These are phyloP conservation scores for Macropus fuliginosus DNA, from an alignment of 2,797 vertebrate genomes.

Conservation along the genomic window DNA sequence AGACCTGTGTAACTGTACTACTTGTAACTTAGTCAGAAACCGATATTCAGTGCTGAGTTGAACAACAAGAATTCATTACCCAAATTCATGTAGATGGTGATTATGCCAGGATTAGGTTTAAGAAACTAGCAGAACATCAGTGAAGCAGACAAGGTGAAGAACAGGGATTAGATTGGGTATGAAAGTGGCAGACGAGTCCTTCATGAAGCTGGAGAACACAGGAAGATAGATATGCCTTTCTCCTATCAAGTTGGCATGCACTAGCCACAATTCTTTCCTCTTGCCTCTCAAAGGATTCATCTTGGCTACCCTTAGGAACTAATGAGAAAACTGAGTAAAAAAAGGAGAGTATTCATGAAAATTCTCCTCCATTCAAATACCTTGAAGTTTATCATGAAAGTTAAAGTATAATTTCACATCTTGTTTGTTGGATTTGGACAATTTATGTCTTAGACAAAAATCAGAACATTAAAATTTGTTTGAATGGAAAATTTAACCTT, in stretches of 20 bases:
- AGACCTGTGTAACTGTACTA: not conserved
- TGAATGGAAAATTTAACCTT: slow-evolving; percentile 17
- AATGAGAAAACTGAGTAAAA: not conserved
- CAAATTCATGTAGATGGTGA: not conserved
- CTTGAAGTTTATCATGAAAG: slow-evolving; percentile 6
- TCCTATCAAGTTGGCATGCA: not conserved
- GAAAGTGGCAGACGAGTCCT: not conserved
- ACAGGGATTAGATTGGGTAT: not conserved
- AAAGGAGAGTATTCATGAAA: not conserved
- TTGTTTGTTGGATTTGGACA: slow-evolving; percentile 49
- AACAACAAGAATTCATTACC: not conserved
- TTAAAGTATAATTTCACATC: slow-evolving; percentile 39
- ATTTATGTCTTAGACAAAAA: slow-evolving; percentile 55
- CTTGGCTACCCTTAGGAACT: not conserved
- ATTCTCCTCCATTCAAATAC: slow-evolving; percentile 37
- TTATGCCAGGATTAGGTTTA: not conserved
- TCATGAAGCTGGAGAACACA: not conserved
- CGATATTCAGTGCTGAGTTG: not conserved
- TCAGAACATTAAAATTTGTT: slow-evolving; percentile 51
- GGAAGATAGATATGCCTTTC: not conserved
- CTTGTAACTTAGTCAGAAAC: not conserved
- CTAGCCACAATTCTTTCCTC: not conserved
- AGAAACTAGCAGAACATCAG: not conserved
- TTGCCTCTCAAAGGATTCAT: not conserved
- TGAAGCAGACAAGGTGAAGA: not conserved